A percentile compares a stretch with the other conserved stretches of the same genome.
phyloP scores from a whole-genome alignment of 2,888 invertebrate genomes.

The Hesperia comma region DNA sequence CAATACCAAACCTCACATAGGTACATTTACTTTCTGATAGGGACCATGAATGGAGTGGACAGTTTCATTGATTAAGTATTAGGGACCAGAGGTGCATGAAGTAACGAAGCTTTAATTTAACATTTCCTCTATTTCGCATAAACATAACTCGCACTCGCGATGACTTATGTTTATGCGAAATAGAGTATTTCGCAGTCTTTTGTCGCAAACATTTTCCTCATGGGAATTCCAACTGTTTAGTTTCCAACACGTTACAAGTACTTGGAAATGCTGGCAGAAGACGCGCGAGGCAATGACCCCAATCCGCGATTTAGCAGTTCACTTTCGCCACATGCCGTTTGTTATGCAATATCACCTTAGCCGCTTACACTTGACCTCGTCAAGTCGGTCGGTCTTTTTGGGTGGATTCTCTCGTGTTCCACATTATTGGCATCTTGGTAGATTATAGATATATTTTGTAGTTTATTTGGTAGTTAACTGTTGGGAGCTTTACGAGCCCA shows the following conservation, averaged over 20 bases:
- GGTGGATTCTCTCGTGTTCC: conserved; percentile 5
- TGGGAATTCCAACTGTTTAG: conserved; percentile 5
- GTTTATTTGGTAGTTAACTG: too few species aligned
- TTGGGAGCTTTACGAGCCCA: too few species aligned
- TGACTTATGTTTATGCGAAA: too few species aligned
- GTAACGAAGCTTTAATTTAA: too few species aligned
- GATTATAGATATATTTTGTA: background rate
- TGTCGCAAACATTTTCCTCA: background rate
- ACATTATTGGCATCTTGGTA: conserved; percentile 21
- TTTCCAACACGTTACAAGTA: conserved; percentile 9
- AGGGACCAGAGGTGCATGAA: too few species aligned
- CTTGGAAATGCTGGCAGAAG: conserved; percentile 32
- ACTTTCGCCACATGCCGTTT: conserved; percentile 66
- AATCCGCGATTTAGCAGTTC: conserved; percentile 72
- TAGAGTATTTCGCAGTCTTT: too few species aligned
- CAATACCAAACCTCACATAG: too few species aligned
- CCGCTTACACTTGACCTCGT: conserved; percentile 80
- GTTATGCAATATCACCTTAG: conserved; percentile 79
- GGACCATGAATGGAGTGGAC: too few species aligned
- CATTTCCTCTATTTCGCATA: too few species aligned
- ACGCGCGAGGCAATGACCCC: conserved; percentile 79
- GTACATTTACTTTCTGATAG: too few species aligned
- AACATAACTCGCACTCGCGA: too few species aligned
- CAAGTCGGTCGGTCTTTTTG: conserved; percentile 28
- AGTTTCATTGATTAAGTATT: too few species aligned